Percentiles rank a stretch among this genome's conserved stretches.
phyloP scores from a whole-genome alignment of 2,888 invertebrate species.

The Bimastos eiseni region DNA sequence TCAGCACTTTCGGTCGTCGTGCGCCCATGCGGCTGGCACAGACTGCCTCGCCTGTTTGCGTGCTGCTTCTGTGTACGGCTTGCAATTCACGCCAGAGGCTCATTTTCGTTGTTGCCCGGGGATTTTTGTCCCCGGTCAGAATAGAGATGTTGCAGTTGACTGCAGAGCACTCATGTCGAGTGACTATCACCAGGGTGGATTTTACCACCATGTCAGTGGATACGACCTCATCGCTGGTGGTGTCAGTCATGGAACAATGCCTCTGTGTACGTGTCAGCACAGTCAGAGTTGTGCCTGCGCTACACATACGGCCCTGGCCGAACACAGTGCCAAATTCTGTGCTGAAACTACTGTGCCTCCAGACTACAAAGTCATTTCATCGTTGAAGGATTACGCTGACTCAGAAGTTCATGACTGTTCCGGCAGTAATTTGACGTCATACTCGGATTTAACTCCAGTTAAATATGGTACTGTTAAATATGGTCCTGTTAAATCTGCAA shows the following conservation, averaged over 20 bases:
- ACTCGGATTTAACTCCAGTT: background rate
- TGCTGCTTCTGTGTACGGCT: background rate
- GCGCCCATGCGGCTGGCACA: background rate
- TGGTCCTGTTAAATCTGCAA: background rate
- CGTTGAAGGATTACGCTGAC: background rate
- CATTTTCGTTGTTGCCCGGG: background rate
- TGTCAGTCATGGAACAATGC: background rate
- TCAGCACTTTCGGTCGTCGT: background rate
- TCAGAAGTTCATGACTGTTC: background rate
- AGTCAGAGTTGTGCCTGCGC: background rate
- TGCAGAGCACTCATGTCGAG: background rate
- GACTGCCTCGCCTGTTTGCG: slow-evolving; percentile 2
- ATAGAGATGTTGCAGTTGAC: background rate
- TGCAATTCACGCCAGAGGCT: background rate
- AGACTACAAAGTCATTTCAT: background rate
- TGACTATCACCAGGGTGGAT: background rate
- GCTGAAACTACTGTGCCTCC: background rate
- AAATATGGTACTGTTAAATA: background rate
- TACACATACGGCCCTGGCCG: background rate
- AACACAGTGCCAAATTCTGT: background rate
- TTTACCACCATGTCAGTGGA: background rate
- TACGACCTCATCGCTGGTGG: background rate
- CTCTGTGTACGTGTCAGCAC: background rate
- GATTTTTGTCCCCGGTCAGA: background rate
- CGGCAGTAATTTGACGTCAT: background rate